These are phyloP conservation scores for Brachyrhaphis roseni DNA, from an alignment of 2,797 vertebrate species.

Conservation along the genomic window DNA sequence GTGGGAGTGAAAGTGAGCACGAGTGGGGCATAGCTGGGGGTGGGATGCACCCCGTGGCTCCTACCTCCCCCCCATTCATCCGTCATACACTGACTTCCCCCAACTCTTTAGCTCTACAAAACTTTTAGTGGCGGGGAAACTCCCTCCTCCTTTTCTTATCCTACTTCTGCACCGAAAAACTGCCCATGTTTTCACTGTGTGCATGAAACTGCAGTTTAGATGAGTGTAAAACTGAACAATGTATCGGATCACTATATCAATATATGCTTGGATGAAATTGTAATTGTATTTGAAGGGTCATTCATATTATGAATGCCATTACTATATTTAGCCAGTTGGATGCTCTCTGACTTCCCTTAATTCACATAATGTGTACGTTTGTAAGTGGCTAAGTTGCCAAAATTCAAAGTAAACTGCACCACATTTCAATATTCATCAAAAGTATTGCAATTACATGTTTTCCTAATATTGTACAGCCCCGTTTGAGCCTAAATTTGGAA, in stretches of 20 bases:
- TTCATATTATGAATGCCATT: not conserved
- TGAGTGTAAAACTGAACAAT: not conserved
- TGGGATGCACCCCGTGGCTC: constrained; percentile 72
- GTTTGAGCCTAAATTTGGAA: not conserved
- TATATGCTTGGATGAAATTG: not conserved
- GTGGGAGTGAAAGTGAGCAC: constrained; percentile 37
- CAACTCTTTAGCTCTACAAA: constrained; percentile 55
- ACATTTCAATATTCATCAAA: not conserved
- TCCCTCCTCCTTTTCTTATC: constrained; percentile 40
- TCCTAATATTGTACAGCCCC: not conserved
- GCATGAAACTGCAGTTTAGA: constrained; percentile 25
- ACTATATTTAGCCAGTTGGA: not conserved
- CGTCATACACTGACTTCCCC: constrained; percentile 48
- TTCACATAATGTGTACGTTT: not conserved
- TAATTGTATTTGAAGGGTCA: not conserved
- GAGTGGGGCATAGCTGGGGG: constrained; percentile 68
- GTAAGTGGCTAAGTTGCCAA: not conserved
- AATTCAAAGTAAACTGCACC: not conserved
- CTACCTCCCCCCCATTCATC: constrained; percentile 41
- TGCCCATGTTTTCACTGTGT: constrained; percentile 33
- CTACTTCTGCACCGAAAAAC: constrained; percentile 44
- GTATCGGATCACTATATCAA: not conserved
- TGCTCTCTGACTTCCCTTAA: not conserved
- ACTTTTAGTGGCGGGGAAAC: constrained; percentile 57
- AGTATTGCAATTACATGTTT: not conserved